These are phyloP conservation scores for Arizona elegans DNA, from an alignment of 2,113 vertebrate species.

Conservation along the genomic window DNA sequence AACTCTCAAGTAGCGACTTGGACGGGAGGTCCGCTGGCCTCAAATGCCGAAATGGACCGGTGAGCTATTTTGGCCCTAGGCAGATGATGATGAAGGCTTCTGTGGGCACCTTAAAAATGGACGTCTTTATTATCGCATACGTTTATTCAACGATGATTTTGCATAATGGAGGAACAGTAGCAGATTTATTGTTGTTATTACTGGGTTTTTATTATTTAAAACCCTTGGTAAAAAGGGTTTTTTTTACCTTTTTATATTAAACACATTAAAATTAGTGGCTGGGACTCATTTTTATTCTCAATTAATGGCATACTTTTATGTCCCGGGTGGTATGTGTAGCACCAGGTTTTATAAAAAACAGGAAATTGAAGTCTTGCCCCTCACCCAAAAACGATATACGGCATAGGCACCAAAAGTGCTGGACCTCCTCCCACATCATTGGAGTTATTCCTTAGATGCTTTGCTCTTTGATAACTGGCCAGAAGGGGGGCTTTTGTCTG, in stretches of 20 bases:
- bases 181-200: not conserved
- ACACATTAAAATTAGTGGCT: no score
- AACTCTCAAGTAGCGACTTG: not conserved
- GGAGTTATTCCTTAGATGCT: not conserved
- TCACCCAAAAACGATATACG: not conserved
- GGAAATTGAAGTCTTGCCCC: not conserved
- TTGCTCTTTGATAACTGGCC: not conserved
- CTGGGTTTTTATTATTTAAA: not conserved
- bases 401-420: not conserved
- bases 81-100: not conserved
- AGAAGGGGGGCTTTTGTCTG: not conserved
- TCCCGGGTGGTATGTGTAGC: not conserved
- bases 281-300: not conserved
- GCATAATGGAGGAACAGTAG: not conserved
- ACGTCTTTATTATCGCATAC: not conserved
- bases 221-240: not conserved
- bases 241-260: not conserved
- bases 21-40: not conserved
- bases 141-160: not conserved
- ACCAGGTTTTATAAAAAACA: not conserved
- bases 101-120: not conserved
- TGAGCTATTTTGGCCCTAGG: not conserved
- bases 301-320: not conserved
- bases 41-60: slow-evolving; percentile 29
- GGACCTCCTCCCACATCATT: not conserved